Percentiles rank a stretch among this genome's conserved stretches.
Evolutionary conservation across 2,113 vertebrate species (phyloP).

Genomic region (Cololabis saira): DNA sequence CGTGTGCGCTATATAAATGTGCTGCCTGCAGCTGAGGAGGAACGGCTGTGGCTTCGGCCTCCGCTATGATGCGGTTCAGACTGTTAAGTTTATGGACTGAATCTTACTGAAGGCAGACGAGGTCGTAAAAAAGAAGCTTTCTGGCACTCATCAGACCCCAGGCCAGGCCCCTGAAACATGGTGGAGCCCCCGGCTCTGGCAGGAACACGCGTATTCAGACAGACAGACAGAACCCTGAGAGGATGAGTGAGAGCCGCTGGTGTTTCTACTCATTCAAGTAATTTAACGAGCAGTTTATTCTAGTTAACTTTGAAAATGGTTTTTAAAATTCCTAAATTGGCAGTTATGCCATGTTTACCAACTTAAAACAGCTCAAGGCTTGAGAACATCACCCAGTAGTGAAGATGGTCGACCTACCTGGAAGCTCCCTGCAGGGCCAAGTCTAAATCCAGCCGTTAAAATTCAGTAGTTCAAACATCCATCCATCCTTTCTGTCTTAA

Average conservation of each 20-base stretch:
- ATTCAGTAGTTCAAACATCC: background rate
- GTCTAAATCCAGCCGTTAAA: no score
- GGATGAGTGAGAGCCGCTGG: slow-evolving; percentile 31
- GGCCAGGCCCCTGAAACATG: slow-evolving; percentile 47
- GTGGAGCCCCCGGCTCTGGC: slow-evolving; percentile 38
- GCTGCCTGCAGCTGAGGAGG: slow-evolving; percentile 50
- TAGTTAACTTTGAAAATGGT: no score
- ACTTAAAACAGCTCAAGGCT: no score
- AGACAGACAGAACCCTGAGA: slow-evolving; percentile 6
- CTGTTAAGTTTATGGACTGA: slow-evolving; percentile 69
- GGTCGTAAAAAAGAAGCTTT: slow-evolving; percentile 48
- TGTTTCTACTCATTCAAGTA: background rate
- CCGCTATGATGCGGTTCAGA: slow-evolving; percentile 69
- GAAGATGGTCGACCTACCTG: no score
- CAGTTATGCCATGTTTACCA: no score
- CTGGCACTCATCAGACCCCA: slow-evolving; percentile 55
- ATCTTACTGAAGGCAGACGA: slow-evolving; percentile 66
- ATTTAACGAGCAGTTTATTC: background rate
- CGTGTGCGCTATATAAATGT: slow-evolving; percentile 43
- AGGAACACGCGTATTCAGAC: slow-evolving; percentile 37
- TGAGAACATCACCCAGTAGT: no score
- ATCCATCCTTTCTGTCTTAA: slow-evolving; percentile 2
- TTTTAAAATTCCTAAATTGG: no score
- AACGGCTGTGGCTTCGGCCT: slow-evolving; percentile 49
- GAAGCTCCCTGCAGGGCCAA: no score